Conservation (phyloP, 2,797 vertebrate genomes). For the Mormyrus proboscirostris region DNA sequence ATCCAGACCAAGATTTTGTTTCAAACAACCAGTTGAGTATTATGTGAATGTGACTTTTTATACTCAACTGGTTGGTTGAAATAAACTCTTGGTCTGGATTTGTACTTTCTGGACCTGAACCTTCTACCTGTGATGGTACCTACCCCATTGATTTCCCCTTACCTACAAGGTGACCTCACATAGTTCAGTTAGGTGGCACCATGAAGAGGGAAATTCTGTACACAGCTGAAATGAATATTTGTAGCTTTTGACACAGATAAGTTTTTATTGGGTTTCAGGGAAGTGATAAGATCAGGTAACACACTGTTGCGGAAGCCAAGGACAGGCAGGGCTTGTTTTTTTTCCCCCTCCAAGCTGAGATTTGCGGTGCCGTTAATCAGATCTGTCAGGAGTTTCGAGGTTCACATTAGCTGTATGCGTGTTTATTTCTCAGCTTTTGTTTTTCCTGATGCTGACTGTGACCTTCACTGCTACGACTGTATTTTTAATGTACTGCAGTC, state of each 20-base stretch:
- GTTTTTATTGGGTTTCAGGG: constrained; percentile 15
- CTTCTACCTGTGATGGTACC: not conserved
- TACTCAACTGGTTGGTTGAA: not conserved
- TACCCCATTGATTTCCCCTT: not conserved
- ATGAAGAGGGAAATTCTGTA: not conserved
- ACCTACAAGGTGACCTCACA: not conserved
- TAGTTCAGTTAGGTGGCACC: not conserved
- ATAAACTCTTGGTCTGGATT: not conserved
- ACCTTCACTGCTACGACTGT: not conserved
- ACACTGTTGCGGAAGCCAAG: not conserved
- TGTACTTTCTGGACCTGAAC: not conserved
- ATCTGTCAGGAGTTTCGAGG: not conserved
- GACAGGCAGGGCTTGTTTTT: constrained; percentile 4
- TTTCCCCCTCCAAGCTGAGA: not conserved
- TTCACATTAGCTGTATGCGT: not conserved
- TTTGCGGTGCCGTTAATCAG: not conserved
- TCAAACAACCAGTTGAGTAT: not conserved
- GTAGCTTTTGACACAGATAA: not conserved
- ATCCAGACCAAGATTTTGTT: not conserved
- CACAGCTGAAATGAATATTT: not conserved
- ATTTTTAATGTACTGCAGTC: not conserved
- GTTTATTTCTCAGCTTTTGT: not conserved
- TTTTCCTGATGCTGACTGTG: not conserved
- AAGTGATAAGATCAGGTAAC: constrained; percentile 17
- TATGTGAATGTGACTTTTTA: not conserved